Evolutionary conservation across 2,888 invertebrate species (phyloP).

Genomic region (Drosophila falleni): DNA sequence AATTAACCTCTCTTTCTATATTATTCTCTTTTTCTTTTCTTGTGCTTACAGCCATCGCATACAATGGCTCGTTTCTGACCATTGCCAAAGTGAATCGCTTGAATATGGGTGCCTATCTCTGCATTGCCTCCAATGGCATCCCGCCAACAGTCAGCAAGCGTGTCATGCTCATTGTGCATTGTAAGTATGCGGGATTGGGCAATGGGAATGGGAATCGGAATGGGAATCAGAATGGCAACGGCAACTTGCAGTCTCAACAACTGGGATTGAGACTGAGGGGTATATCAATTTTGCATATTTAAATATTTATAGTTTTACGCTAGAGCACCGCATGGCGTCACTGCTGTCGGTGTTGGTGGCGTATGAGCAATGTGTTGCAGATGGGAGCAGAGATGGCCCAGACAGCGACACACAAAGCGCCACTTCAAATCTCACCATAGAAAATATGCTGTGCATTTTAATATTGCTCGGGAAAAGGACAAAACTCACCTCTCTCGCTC

Average conservation of each 20-base stretch:
- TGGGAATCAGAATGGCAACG: neutral
- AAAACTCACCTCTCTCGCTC: neutral
- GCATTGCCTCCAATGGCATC: constrained; percentile 93
- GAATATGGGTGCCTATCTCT: constrained; percentile 93
- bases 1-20: constrained; percentile 28
- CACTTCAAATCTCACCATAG: constrained; percentile 70
- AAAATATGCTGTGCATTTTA: constrained; percentile 77
- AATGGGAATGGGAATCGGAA: neutral
- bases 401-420: constrained; percentile 60
- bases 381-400: constrained; percentile 30
- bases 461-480: constrained; percentile 47
- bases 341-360: constrained; percentile 40
- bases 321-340: constrained; percentile 66
- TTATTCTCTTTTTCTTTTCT: constrained; percentile 2
- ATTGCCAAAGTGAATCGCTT: constrained; percentile 90
- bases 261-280: constrained; percentile 18
- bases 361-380: constrained; percentile 57
- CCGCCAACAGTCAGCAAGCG: constrained; percentile 93
- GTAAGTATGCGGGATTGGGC: constrained; percentile 87
- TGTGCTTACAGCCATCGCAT: constrained; percentile 87
- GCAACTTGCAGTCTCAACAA: constrained; percentile 6
- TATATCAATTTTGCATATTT: constrained; percentile 77
- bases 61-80: constrained; percentile 90
- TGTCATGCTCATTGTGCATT: constrained; percentile 93
- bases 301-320: constrained; percentile 76